Base-by-base conservation (phyloP, 2,888 invertebrate genomes). In the Cryptus viduatorius region DNA sequence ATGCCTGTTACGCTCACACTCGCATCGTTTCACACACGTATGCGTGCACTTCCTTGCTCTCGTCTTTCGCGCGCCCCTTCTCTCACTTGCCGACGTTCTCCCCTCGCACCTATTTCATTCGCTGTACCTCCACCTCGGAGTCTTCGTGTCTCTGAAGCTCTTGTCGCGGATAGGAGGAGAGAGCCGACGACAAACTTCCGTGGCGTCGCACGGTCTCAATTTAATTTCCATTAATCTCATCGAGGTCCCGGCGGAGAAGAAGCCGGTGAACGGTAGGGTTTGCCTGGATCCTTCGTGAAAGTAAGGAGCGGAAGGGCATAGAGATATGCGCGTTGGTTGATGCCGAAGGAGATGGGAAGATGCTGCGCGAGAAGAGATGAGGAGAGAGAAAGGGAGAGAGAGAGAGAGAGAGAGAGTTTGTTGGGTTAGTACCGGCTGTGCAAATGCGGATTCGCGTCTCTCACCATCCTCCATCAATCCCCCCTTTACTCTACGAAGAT, bases 201-300 rank as follows among this genome's bases (percentile, higher is more conserved):
- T 73, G 77, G 79, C 85, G 69, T 86, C 84, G 82, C 78, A 79
- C 84, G 79, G 84, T 84, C 87, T 87, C 87, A 86, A 87, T 87
- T 87, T 84, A 87, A 84, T 87, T 87, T 86, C 84, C 86, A 87
- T 87, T 87, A 87, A 87, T 87, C 86, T 87, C 86, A 84, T 87
- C 86, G 85, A 81, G 86, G 80, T 86, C 69, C 61, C 64, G n/a
- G 44, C 68, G 76, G 64, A 37, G 59, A 31, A 46, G 68, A 24
- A 59, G 68, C 31, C 77, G 53, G 46, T 48, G 48, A 48, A 44
- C 37, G 46, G 29, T 10, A 44, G 44, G 68, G 31, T 16, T 48
- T 42, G 12, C 7, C 8, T 31, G 69, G 24, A 69, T 61, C 31
- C 61, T 3, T 29, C 61, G n/a, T 0, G 12, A 56, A 56, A 42